Evolutionary conservation across 2,888 invertebrate species (phyloP), one percentile per base, ranked within the genome.

Genomic region (Dorcus parallelipipedus): DNA sequence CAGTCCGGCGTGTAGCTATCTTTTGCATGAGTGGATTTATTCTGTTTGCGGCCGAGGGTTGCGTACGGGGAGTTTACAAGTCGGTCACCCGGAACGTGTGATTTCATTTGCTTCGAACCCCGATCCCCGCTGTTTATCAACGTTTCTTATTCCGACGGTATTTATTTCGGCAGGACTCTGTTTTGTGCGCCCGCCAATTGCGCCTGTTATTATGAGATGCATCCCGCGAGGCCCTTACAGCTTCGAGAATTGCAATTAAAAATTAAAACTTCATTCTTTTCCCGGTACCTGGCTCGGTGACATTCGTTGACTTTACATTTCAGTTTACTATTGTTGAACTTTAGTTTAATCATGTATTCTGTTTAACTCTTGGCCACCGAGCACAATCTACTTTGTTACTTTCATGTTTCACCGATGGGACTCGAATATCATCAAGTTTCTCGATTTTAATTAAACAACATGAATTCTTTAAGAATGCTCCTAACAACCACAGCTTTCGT

Each of bases 1-100:
- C 60, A 58, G 61, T 61, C 61, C 61, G 51, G 43, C 49, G 57
- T 69, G 68, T 67, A 66, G 68, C 70, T 69, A 69, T 72, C 71
- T 71, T 75, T 73, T 72, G 75, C 76, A 75, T 74, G 75, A 75
- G 68, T 68, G 73, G 70, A 69, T 74, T 75, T 73, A 74, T 72
- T 72, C 72, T 73, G 73, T 74, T 74, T 74, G 69, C 65, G 69
- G 70, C 67, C 66, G 64, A 63, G 67, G 70, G 71, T 68, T 69
- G 70, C 67, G 64, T 64, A 67, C 65, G 66, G 64, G 58, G 60
- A 59, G 51, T 57, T 48, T 56, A 61, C 54, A 54, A 57, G 61
- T 56, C 58, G 62, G 61, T 67, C 62, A 62, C 64, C 67, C 68
- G 67, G 66, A 71, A 71, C 69, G 71, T 71, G 71, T 73, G 73